These are phyloP conservation scores for Melanocharis versteri DNA, from an alignment of 2,113 vertebrate species.

Conservation along the genomic window DNA sequence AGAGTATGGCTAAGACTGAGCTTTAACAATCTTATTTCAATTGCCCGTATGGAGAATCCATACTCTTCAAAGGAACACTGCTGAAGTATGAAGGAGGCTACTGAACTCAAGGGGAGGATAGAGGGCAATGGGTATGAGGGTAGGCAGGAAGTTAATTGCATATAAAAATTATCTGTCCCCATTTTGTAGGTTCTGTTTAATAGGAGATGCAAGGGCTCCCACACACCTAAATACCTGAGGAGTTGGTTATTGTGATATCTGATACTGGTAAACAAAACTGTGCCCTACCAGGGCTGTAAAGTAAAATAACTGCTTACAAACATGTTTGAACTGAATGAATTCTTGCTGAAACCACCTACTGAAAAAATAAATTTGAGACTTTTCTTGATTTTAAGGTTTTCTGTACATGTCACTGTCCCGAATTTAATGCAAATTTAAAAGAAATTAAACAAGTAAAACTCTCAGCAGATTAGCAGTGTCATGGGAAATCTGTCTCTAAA, in stretches of 20 bases:
- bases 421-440: constrained; percentile 1
- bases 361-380: constrained; percentile 10
- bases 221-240: constrained; percentile 80
- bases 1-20: constrained; percentile 60
- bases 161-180: constrained; percentile 77
- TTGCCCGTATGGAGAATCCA: background rate
- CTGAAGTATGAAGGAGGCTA: constrained; percentile 59
- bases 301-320: constrained; percentile 61
- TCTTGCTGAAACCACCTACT: background rate
- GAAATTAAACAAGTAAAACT: constrained; percentile 47
- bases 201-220: constrained; percentile 70
- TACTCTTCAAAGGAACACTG: constrained; percentile 59
- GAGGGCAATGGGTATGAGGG: background rate
- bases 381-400: constrained; percentile 35
- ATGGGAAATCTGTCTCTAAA: constrained; percentile 65
- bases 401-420: background rate
- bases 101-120: constrained; percentile 23
- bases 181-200: constrained; percentile 68
- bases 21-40: constrained; percentile 27
- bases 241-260: constrained; percentile 72
- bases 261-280: constrained; percentile 58
- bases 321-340: background rate
- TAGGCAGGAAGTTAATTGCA: constrained; percentile 72
- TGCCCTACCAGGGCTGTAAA: constrained; percentile 24
- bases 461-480: constrained; percentile 53